Base-by-base conservation (phyloP, 1,140 invertebrate genomes). In the Acromyrmex charruanus region DNA sequence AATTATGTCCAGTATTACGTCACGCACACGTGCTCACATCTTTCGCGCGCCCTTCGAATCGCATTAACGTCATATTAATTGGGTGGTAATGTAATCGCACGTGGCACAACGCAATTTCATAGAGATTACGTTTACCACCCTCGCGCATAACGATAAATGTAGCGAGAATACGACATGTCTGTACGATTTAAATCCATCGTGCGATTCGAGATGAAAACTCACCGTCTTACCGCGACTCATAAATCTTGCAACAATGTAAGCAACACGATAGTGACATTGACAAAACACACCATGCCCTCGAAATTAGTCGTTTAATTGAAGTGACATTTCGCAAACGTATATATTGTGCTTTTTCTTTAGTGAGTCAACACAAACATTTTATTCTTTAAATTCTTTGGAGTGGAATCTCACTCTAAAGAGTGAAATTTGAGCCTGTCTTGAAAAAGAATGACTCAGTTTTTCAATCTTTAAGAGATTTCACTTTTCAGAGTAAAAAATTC, bases 281-380 rank as follows among this genome's bases (percentile, higher is more conserved):
- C 39, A 44, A 44, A 44, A 12, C 18, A 18, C 61, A 18, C 12
- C 28, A 35, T 77, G 55, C 21, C 71, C 21, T 55, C n/a, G 53
- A 89, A 89, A 89, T 88, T 89, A 88, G 81, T 85, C 71, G 81
- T n/a, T 88, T 79, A 79, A 86, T 80, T 85, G 72, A 88, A 77
- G 59, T 74, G 65, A 74, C 80, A 28, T 25, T 12, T 68, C 84
- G 68, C 85, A 14, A 51, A 51, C 12, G 16, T 5, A 51, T 44
- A 44, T 44, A 44, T 0, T 9, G 39, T 44, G 39, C 39, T 10
- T 44, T 44, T 44, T 9, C 10, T 44, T 44, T 44, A 44, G 39
- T 44, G 9, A 31, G 28, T 31, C 28, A 3, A 31, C 39, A 44
- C 10, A 6, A 35, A 44, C 10, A 44, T 44, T 44, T 7, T 44